These are phyloP conservation scores for Neodiprion fabricii DNA, from an alignment of 1,140 invertebrate genomes.

Conservation along the genomic window DNA sequence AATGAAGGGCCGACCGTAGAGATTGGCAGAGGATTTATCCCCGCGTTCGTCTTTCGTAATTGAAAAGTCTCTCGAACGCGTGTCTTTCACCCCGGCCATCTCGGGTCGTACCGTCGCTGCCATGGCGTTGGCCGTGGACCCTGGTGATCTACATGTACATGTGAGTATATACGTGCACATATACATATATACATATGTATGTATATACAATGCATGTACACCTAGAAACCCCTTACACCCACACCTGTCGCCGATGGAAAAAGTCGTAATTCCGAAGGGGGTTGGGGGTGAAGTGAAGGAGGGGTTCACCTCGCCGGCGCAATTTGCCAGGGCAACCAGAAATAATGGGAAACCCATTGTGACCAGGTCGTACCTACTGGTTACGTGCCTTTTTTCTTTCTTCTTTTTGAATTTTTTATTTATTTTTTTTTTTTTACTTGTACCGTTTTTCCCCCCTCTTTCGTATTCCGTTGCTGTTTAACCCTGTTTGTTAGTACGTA, in stretches of 20 bases:
- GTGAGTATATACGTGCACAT: too few species aligned
- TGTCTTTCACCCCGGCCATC: background rate
- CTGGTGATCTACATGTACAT: background rate
- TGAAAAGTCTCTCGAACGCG: slow-evolving; percentile 4
- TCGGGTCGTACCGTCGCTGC: too few species aligned
- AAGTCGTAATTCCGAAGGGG: background rate
- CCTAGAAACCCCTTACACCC: background rate
- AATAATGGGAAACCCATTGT: slow-evolving; percentile 7
- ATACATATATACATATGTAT: too few species aligned
- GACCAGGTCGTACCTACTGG: slow-evolving; percentile 3
- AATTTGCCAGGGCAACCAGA: slow-evolving; percentile 9
- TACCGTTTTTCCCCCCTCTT: background rate
- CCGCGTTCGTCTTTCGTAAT: slow-evolving; percentile 1
- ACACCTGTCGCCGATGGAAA: background rate
- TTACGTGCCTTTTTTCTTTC: background rate
- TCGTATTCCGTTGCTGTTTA: too few species aligned
- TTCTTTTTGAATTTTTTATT: background rate
- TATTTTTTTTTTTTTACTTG: background rate
- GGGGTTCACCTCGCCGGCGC: background rate
- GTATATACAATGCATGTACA: background rate
- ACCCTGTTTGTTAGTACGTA: too few species aligned
- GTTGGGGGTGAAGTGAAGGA: background rate
- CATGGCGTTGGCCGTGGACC: background rate
- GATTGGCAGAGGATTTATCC: background rate
- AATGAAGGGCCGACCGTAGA: background rate